Percentiles rank a stretch among this genome's conserved stretches.
phyloP scores from a whole-genome alignment of 37 sponge, comb jelly and placozoan species.

The Geodia barretti region DNA sequence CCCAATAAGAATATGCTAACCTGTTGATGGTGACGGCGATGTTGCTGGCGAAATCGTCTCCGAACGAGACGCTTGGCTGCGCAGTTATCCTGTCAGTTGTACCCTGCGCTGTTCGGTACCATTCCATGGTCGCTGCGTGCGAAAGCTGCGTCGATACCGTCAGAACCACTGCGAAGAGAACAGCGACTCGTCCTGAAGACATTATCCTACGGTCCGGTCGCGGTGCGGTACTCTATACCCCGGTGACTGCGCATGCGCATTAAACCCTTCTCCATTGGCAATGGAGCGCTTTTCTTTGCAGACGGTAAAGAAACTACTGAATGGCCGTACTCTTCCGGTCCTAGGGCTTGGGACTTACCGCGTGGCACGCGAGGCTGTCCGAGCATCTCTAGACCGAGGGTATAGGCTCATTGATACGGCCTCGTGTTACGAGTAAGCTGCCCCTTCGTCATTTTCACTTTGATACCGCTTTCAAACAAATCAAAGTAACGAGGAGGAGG shows the following conservation, averaged over 20 bases:
- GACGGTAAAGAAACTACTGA: constrained; percentile 5
- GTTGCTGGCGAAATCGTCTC: constrained; percentile 38
- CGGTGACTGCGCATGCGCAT: too few species aligned
- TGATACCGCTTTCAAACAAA: too few species aligned
- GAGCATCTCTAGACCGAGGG: constrained; percentile 55
- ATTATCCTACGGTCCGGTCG: too few species aligned
- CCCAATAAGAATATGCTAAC: not conserved
- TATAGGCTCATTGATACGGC: constrained; percentile 83
- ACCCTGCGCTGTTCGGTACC: constrained; percentile 74
- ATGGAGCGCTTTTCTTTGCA: not conserved
- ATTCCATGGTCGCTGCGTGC: constrained; percentile 12
- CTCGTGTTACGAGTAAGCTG: constrained; percentile 45
- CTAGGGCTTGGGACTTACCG: constrained; percentile 65
- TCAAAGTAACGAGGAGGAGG: constrained; percentile 59
- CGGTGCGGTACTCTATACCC: too few species aligned
- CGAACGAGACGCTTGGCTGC: constrained; percentile 39
- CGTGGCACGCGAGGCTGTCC: constrained; percentile 10
- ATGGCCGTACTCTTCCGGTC: constrained; percentile 73
- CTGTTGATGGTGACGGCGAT: constrained; percentile 53
- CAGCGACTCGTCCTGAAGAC: too few species aligned
- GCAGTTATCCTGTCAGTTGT: constrained; percentile 56
- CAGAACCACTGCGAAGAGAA: too few species aligned
- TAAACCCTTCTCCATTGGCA: too few species aligned
- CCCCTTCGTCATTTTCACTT: not conserved
- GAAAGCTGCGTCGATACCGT: too few species aligned